Conservation (phyloP, 2,888 invertebrate genomes). For the Standfussiana lucernea region DNA sequence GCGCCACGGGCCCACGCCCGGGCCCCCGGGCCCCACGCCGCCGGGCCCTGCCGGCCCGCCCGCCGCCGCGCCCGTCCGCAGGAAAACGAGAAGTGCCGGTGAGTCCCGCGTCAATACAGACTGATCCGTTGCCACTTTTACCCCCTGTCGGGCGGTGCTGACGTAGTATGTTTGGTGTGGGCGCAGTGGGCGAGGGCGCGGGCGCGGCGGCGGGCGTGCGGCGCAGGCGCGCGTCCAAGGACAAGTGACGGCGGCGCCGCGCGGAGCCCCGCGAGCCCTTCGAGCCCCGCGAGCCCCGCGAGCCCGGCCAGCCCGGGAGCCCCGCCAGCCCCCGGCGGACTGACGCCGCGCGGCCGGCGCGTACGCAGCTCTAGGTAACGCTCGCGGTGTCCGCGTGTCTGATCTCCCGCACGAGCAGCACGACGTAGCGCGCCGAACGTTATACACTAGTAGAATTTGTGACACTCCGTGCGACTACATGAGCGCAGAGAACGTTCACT, state of each 20-base stretch:
- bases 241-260: slow-evolving; percentile 93
- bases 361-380: slow-evolving; percentile 34
- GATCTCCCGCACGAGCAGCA: slow-evolving; percentile 24
- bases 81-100: slow-evolving; percentile 94
- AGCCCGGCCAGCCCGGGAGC: slow-evolving; percentile 52
- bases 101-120: slow-evolving; percentile 71
- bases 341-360: slow-evolving; percentile 61
- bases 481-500: slow-evolving; percentile 32
- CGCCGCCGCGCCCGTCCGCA: slow-evolving; percentile 80
- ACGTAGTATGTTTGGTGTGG: slow-evolving; percentile 46
- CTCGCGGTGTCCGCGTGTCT: slow-evolving; percentile 26
- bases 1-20: slow-evolving; percentile 84
- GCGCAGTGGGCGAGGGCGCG: slow-evolving; percentile 82
- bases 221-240: slow-evolving; percentile 93
- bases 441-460: slow-evolving; percentile 49
- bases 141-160: slow-evolving; percentile 32
- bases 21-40: slow-evolving; percentile 71
- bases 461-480: slow-evolving; percentile 30
- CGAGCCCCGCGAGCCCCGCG: slow-evolving; percentile 32
- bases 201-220: slow-evolving; percentile 75
- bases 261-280: slow-evolving; percentile 59
- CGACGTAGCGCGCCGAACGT: slow-evolving; percentile 25
- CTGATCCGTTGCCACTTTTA: slow-evolving; percentile 31
- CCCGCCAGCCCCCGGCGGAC: slow-evolving; percentile 63
- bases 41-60: slow-evolving; percentile 74